phyloP scores from a whole-genome alignment of 2,797 vertebrate species.

The Chromis chromis region DNA sequence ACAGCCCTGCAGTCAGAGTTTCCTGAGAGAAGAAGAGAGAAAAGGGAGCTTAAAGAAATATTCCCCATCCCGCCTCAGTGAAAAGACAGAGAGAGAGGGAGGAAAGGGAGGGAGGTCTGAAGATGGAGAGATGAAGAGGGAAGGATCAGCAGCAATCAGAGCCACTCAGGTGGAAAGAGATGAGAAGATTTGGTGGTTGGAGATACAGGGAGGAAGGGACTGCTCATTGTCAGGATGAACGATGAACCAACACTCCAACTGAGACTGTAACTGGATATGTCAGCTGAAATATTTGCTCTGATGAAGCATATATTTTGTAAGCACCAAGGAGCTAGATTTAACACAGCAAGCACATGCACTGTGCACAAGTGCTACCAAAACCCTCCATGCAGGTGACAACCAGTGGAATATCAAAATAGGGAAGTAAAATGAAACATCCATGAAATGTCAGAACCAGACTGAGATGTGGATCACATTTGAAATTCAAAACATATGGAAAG shows the following conservation, averaged over 20 bases:
- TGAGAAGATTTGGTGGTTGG: constrained; percentile 46
- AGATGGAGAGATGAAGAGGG: constrained; percentile 39
- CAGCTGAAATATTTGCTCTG: constrained; percentile 9
- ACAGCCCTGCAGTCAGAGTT: constrained; percentile 70
- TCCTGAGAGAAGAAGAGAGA: constrained; percentile 68
- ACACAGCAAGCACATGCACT: constrained; percentile 5
- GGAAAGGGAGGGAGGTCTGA: constrained; percentile 30
- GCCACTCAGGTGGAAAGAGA: constrained; percentile 60
- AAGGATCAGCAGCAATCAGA: constrained; percentile 49
- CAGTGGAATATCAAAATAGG: background rate
- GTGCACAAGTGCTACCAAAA: background rate
- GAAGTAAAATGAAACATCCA: constrained; percentile 18
- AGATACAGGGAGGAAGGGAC: constrained; percentile 32
- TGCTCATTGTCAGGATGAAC: constrained; percentile 25
- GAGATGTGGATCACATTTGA: constrained; percentile 13
- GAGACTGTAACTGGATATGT: background rate
- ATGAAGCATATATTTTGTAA: background rate
- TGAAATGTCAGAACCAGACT: background rate
- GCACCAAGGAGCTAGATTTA: background rate
- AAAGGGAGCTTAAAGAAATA: constrained; percentile 61
- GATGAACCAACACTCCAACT: constrained; percentile 16
- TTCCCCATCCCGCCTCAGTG: constrained; percentile 46
- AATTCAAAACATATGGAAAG: constrained; percentile 26
- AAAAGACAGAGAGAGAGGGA: constrained; percentile 41
- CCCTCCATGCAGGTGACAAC: background rate